Evolutionary conservation across 2,113 vertebrate genomes (phyloP).

Genomic region (Emydura subglobosa): DNA sequence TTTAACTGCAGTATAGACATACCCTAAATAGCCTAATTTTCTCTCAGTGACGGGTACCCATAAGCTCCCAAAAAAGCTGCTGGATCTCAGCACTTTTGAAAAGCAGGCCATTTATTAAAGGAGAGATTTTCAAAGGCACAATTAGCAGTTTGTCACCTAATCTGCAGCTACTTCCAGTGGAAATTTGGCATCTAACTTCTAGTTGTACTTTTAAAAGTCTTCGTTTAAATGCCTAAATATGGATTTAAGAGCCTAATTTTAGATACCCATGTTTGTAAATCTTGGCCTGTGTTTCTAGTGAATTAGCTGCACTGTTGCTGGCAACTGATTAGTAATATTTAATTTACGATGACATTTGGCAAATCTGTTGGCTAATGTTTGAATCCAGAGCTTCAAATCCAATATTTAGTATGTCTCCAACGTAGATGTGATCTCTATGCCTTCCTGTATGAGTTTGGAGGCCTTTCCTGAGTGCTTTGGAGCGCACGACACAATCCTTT

Average conservation of each 20-base stretch:
- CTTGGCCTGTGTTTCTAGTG: not conserved
- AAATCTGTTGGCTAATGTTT: not conserved
- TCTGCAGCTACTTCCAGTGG: not conserved
- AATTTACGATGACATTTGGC: not conserved
- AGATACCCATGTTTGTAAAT: not conserved
- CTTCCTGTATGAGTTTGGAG: not conserved
- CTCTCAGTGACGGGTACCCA: conserved; percentile 31
- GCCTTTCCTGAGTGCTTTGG: not conserved
- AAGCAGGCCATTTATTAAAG: conserved; percentile 14
- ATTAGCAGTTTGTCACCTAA: not conserved
- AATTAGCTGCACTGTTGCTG: not conserved
- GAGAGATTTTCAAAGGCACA: conserved; percentile 43
- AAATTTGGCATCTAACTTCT: not conserved
- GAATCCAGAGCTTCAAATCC: not conserved
- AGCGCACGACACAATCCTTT: not conserved
- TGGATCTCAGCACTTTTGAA: conserved; percentile 22
- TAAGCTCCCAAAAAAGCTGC: not conserved
- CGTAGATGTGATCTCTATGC: not conserved
- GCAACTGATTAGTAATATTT: conserved; percentile 3
- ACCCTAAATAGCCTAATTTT: conserved; percentile 38
- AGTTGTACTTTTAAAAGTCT: not conserved
- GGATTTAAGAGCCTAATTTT: not conserved
- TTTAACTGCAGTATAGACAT: not conserved
- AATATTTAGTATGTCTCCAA: not conserved
- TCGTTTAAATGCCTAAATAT: not conserved